Percentiles rank a stretch among this genome's conserved stretches.
Evolutionary conservation across 2,113 vertebrate genomes (phyloP).

Genomic region (Scatophagus argus): DNA sequence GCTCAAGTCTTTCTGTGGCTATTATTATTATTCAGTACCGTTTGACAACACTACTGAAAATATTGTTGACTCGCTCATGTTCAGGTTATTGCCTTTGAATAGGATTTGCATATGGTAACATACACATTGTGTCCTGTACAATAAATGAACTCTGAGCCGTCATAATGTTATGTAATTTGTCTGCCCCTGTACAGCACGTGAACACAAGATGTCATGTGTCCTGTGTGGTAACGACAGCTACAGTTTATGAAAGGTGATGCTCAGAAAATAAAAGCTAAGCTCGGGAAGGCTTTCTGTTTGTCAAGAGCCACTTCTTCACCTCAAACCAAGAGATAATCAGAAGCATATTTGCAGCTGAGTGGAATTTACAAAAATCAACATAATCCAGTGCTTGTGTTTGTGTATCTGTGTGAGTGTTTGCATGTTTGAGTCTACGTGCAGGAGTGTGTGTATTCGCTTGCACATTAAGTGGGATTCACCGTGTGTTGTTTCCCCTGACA

Average conservation of each 20-base stretch:
- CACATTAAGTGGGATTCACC: conserved; percentile 45
- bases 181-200: not conserved
- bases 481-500: conserved; percentile 59
- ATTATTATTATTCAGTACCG: no score
- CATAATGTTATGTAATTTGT: conserved; percentile 8
- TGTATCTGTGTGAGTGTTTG: conserved; percentile 23
- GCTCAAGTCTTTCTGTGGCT: conserved; percentile 11
- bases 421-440: not conserved
- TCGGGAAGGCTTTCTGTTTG: conserved; percentile 31
- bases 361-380: conserved; percentile 62
- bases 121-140: conserved; percentile 13
- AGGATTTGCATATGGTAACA: conserved; percentile 53
- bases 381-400: conserved; percentile 43
- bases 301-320: conserved; percentile 47
- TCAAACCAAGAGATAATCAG: conserved; percentile 52
- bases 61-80: conserved; percentile 22
- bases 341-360: conserved; percentile 56
- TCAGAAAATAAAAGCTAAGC: conserved; percentile 12
- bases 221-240: not conserved
- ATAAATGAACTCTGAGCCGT: conserved; percentile 1
- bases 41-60: conserved; percentile 9
- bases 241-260: conserved; percentile 8
- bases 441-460: conserved; percentile 16
- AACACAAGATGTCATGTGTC: not conserved
- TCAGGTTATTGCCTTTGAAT: conserved; percentile 40